phyloP scores from a whole-genome alignment of 2,797 vertebrate species.

The Cyclura pinguis region DNA sequence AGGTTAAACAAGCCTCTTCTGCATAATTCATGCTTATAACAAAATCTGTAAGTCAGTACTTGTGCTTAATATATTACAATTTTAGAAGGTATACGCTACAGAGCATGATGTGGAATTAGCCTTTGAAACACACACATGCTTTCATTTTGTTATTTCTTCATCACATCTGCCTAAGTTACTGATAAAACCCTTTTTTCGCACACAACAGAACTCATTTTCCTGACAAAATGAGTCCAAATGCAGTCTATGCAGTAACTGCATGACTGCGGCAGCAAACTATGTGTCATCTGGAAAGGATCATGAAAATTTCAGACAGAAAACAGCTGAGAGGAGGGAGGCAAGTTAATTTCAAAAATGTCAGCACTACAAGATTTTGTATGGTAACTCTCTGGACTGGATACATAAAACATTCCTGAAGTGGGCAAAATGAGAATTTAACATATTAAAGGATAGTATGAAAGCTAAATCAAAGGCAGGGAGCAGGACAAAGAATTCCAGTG shows the following conservation, averaged over 20 bases:
- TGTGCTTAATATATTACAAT: background rate
- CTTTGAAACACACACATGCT: background rate
- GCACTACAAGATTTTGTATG: background rate
- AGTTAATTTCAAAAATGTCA: background rate
- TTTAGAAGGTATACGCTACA: background rate
- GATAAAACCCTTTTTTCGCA: background rate
- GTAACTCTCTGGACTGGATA: background rate
- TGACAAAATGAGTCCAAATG: background rate
- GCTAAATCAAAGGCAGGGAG: background rate
- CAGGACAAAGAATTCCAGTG: background rate
- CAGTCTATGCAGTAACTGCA: background rate
- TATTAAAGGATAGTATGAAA: conserved; percentile 4
- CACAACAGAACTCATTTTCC: background rate
- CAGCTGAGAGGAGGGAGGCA: too few species aligned
- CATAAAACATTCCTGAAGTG: background rate
- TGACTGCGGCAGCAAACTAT: background rate
- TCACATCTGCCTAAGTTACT: background rate
- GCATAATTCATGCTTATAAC: conserved; percentile 62
- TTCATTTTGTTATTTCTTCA: background rate
- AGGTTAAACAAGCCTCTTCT: conserved; percentile 57
- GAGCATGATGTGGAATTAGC: background rate
- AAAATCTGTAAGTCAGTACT: conserved; percentile 49
- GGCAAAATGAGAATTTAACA: background rate
- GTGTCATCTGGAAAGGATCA: background rate
- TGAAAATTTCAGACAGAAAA: background rate